Conservation (phyloP, 2,797 vertebrate species). For the Myiothlypis coronata region DNA sequence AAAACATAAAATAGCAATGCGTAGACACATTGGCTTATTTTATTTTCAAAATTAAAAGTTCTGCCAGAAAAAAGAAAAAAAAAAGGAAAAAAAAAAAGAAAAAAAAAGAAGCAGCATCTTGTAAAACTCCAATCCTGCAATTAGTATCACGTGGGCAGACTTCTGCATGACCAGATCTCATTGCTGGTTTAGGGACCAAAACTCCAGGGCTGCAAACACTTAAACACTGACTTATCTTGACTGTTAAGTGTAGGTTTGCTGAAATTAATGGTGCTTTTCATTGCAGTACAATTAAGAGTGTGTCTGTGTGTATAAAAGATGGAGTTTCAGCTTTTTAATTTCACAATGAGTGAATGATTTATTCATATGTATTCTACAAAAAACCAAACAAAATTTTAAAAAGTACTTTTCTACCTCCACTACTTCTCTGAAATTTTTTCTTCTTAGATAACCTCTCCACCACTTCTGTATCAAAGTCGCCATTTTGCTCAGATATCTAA, state of each 20-base stretch:
- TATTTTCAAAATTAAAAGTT: constrained; percentile 34
- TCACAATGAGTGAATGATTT: neutral
- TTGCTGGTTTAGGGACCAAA: neutral
- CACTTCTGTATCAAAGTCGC: constrained; percentile 86
- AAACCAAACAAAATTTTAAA: neutral
- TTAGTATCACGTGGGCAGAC: neutral
- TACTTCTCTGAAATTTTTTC: constrained; percentile 80
- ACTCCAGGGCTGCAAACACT: neutral
- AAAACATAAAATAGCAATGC: neutral
- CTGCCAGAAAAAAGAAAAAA: neutral
- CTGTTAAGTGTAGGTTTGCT: neutral
- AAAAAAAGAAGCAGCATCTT: neutral
- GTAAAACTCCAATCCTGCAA: neutral
- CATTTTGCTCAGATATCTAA: constrained; percentile 83
- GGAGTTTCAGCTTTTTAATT: neutral
- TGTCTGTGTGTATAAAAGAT: neutral
- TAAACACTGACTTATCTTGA: neutral
- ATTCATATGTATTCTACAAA: neutral
- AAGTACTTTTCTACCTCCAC: constrained; percentile 82
- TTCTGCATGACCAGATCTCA: constrained; percentile 9
- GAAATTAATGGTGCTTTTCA: constrained; percentile 13
- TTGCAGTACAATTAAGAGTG: neutral
- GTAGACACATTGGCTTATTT: neutral
- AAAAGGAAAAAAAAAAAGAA: neutral
- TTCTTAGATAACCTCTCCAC: constrained; percentile 87